Percentiles rank a stretch among this genome's conserved stretches.
Conservation (phyloP, 2,113 vertebrate genomes). For the Brevimyrus niger region DNA sequence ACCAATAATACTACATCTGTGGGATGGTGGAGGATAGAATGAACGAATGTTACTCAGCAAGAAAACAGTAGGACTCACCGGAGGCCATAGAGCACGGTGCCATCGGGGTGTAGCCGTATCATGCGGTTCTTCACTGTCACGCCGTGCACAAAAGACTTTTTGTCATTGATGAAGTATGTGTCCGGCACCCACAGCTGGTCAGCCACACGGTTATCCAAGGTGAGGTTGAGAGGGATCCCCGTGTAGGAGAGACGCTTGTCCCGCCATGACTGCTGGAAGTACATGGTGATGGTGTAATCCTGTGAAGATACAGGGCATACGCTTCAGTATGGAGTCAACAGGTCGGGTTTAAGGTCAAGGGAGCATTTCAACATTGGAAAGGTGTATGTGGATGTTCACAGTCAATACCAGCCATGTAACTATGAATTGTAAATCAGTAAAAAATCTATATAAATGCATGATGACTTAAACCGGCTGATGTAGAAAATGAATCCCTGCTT, state of each 20-base stretch:
- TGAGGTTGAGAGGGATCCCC: constrained; percentile 20
- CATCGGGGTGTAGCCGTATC: constrained; percentile 19
- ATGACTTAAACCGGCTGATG: too few species aligned
- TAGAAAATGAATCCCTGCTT: too few species aligned
- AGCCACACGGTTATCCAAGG: constrained; percentile 19
- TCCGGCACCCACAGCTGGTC: constrained; percentile 18
- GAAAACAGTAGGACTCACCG: not conserved
- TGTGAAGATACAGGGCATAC: not conserved
- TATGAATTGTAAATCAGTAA: too few species aligned
- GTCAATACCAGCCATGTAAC: not conserved
- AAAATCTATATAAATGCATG: too few species aligned
- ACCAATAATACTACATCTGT: not conserved
- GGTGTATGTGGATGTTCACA: not conserved
- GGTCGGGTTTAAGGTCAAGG: not conserved
- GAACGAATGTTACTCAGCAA: not conserved
- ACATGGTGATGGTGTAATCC: constrained; percentile 24
- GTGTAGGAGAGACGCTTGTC: constrained; percentile 19
- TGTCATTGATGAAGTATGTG: constrained; percentile 23
- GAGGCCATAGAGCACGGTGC: constrained; percentile 18
- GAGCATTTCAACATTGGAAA: not conserved
- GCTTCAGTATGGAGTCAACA: not conserved
- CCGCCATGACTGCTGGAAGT: constrained; percentile 22
- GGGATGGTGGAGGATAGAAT: not conserved
- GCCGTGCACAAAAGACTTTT: constrained; percentile 20
- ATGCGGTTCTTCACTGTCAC: constrained; percentile 23